phyloP scores from a whole-genome alignment of 2,113 vertebrate genomes.

The Hemibagrus wyckioides region DNA sequence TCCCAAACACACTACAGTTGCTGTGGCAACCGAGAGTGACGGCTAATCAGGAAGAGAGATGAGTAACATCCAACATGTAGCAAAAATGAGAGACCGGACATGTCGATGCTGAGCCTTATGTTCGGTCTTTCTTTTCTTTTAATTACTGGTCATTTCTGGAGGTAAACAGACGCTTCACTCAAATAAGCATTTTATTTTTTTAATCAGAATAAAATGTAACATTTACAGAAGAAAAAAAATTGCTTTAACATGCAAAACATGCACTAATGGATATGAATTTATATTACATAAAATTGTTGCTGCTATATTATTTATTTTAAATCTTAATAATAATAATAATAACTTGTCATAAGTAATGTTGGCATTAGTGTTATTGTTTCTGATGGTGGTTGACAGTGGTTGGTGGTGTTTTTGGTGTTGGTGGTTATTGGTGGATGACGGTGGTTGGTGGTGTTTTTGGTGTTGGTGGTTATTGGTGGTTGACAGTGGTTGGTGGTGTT shows the following conservation, averaged over 20 bases:
- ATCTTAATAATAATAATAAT: no score
- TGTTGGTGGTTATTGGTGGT: no score
- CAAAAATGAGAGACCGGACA: background rate
- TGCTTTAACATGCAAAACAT: no score
- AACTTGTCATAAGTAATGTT: no score
- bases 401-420: no score
- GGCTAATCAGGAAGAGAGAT: background rate
- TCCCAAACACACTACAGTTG: slow-evolving; percentile 38
- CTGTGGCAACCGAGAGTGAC: slow-evolving; percentile 29
- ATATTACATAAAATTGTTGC: background rate
- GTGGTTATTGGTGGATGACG: no score
- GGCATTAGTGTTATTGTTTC: no score
- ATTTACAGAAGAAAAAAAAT: no score
- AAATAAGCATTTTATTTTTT: background rate
- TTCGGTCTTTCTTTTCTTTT: background rate
- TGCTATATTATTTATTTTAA: no score
- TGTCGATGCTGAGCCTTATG: background rate
- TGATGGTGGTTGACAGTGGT: no score
- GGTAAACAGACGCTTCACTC: background rate
- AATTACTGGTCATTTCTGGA: background rate
- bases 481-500: no score
- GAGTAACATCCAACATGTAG: background rate
- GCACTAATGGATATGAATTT: background rate
- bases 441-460: no score
- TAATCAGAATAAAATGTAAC: background rate